phyloP scores from a whole-genome alignment of 2,113 vertebrate species.

The Cercocebus atys region DNA sequence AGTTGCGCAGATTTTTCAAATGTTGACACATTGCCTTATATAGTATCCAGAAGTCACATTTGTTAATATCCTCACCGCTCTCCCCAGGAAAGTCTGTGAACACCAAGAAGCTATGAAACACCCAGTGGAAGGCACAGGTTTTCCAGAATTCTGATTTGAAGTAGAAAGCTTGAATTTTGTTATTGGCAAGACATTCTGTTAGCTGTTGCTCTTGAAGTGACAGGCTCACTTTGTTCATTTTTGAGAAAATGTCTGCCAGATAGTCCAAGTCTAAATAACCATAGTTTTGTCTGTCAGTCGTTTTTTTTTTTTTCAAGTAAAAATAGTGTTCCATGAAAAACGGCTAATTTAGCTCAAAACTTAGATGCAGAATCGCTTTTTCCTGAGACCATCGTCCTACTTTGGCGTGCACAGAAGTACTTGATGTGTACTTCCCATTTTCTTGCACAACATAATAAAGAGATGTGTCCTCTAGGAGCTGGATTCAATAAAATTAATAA shows the following conservation, averaged over 20 bases:
- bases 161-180: neutral
- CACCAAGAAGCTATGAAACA: neutral
- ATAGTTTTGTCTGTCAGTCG: neutral
- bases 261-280: neutral
- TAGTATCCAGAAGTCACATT: neutral
- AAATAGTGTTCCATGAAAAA: neutral
- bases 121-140: neutral
- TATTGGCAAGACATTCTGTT: neutral
- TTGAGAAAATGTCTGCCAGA: neutral
- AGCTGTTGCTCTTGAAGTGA: neutral
- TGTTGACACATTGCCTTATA: neutral
- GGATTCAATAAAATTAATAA: neutral
- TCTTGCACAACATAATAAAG: neutral
- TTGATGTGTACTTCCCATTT: neutral
- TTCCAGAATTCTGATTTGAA: conserved; percentile 6
- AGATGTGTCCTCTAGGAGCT: neutral
- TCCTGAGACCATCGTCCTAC: neutral
- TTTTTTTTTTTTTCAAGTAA: neutral
- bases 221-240: conserved; percentile 31
- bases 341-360: neutral
- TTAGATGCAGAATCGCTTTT: neutral
- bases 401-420: neutral
- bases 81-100: neutral
- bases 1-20: neutral
- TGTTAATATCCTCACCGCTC: neutral